Base-by-base conservation (phyloP, 2,113 vertebrate genomes). In the Zosterops borbonicus region DNA sequence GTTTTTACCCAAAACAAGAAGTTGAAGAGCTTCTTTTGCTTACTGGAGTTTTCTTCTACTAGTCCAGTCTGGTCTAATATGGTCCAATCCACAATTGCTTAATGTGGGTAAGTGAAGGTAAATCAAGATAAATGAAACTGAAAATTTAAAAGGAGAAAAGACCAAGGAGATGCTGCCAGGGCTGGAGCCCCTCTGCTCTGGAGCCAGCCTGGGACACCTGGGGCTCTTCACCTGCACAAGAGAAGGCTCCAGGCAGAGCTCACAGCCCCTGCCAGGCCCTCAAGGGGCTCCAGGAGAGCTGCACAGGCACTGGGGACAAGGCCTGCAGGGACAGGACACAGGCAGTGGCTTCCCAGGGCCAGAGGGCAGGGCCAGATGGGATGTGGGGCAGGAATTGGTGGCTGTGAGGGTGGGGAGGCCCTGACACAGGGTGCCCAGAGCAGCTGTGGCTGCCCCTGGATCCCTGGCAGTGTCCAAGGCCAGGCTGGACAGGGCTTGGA, bases 141-240 rank as follows among this genome's bases (percentile, higher is more conserved):
- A 46, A 67, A 29, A 46, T 39, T 24, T 29, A 46, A 25, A 41
- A 14, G 8, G 28, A 82, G 62, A 53, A 24, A 39, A 75, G 7
- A 13, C 23, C 33, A 52, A 0, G 0, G 14, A 73, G 22, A 1
- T 58, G 14, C 27, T 74, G 5, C 9, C 2, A 42, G 33, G 37
- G 17, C 67, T 65, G 76, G 50, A 73, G 58, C 35, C 35, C 76
- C 50, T 88, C 21, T 88, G 49, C 67, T 56, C 50, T 49, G 67
- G 7, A 80, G 58, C 15, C 65, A 62, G 84, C 4, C 83, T 77
- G 73, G 55, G 13, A 44, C 1, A 77, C 37, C 73, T 86, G 83
- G 35, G 53, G 33, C 1, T 44, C 21, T 0, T 76, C 31, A 9
- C 0, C 71, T 68, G 71, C 25, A 68, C 21, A 8, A 44, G 53